Conservation (phyloP, 1,140 invertebrate species). For the Procambarus virginalis region DNA sequence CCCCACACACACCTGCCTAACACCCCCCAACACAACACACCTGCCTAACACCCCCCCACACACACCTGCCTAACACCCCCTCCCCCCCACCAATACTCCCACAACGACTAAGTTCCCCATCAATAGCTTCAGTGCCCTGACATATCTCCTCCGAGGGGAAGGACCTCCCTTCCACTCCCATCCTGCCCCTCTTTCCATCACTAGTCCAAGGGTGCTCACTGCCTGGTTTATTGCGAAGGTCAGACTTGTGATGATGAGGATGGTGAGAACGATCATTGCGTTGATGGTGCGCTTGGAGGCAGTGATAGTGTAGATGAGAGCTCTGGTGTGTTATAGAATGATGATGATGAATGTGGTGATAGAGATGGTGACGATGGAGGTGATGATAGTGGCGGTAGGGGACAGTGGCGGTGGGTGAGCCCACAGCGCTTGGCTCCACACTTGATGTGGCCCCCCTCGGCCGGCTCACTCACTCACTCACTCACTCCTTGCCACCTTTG, state of each 20-base stretch:
- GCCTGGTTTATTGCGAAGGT: no score
- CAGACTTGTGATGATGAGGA: background rate
- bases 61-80: no score
- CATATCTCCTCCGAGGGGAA: no score
- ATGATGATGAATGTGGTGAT: background rate
- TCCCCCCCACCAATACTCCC: no score
- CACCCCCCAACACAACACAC: no score
- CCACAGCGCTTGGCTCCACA: background rate
- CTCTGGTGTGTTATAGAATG: background rate
- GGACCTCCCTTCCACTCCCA: no score
- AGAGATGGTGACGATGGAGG: background rate
- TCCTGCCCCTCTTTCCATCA: no score
- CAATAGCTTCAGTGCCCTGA: no score
- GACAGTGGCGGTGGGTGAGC: background rate
- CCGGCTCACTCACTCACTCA: background rate
- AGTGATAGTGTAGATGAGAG: background rate
- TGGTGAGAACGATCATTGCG: background rate
- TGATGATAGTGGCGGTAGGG: background rate
- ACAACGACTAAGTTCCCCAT: no score
- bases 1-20: no score
- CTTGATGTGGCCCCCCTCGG: constrained; percentile 5
- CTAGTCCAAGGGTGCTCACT: no score
- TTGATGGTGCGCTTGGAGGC: background rate
- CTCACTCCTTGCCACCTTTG: background rate
- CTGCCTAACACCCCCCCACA: no score